Evolutionary conservation across 2,888 invertebrate species (phyloP).

Genomic region (Labia minor): DNA sequence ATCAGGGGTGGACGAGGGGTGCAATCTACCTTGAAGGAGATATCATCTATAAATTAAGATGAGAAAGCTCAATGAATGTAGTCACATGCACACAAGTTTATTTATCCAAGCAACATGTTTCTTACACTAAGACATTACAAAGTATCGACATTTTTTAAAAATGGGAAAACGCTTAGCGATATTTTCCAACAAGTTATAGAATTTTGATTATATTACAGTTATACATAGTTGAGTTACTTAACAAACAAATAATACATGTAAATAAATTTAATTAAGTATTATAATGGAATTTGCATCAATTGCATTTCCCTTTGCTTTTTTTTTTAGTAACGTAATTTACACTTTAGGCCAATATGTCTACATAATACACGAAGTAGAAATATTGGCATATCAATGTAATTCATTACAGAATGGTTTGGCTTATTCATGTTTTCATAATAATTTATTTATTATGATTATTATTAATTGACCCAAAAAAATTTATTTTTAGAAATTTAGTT

Average conservation of each 20-base stretch:
- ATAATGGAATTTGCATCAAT: slow-evolving; percentile 20
- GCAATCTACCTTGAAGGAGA: neutral
- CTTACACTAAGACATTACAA: slow-evolving; percentile 23
- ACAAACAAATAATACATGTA: slow-evolving; percentile 20
- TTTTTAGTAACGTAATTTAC: slow-evolving; percentile 9
- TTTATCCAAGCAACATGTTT: slow-evolving; percentile 23
- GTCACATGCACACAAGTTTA: slow-evolving; percentile 26
- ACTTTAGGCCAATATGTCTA: slow-evolving; percentile 1
- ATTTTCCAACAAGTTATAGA: slow-evolving; percentile 17
- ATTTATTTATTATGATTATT: neutral
- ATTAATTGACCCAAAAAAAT: neutral
- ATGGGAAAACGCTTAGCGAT: slow-evolving; percentile 19
- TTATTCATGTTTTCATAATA: neutral
- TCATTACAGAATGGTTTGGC: neutral
- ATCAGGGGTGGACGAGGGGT: neutral
- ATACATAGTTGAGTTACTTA: slow-evolving; percentile 21
- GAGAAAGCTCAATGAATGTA: slow-evolving; percentile 22
- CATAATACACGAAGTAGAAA: neutral
- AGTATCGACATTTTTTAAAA: slow-evolving; percentile 19
- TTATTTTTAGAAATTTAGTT: neutral
- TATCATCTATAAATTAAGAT: slow-evolving; percentile 9
- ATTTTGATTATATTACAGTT: slow-evolving; percentile 22
- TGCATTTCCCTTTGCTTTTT: slow-evolving; percentile 23
- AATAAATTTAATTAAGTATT: slow-evolving; percentile 19
- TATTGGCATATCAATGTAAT: neutral